Evolutionary conservation across 2,113 vertebrate species (phyloP).

Genomic region (Andinoacara biseriatus): DNA sequence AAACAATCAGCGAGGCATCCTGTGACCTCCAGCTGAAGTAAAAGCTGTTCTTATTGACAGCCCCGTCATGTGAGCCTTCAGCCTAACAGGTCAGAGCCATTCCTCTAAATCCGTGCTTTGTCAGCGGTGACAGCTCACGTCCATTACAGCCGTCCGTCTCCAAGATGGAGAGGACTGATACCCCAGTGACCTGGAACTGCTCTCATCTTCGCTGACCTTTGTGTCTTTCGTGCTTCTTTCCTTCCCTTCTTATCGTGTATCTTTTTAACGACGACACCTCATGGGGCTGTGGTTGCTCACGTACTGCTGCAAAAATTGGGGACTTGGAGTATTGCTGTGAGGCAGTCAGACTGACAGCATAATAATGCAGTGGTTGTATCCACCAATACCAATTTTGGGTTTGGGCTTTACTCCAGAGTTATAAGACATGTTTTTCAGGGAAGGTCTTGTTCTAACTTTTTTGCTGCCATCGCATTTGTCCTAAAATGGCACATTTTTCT

Average conservation of each 20-base stretch:
- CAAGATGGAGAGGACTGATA: not conserved
- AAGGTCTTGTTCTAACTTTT: not conserved
- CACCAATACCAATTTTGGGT: conserved; percentile 8
- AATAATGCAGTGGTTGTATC: not conserved
- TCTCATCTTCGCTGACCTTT: conserved; percentile 6
- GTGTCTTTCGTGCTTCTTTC: not conserved
- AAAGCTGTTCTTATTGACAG: conserved; percentile 43
- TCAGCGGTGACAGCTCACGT: conserved; percentile 23
- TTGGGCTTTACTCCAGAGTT: not conserved
- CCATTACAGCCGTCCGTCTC: conserved; percentile 38
- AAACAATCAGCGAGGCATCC: conserved; percentile 9
- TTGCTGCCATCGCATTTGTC: not conserved
- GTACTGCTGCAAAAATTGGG: not conserved
- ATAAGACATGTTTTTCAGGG: not conserved
- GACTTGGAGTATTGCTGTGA: not conserved
- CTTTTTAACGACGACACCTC: not conserved
- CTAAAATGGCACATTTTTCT: not conserved
- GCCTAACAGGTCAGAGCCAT: conserved; percentile 5
- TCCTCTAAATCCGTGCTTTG: conserved; percentile 14
- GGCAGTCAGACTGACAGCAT: conserved; percentile 1
- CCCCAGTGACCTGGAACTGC: not conserved
- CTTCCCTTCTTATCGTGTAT: not conserved
- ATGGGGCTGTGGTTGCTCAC: not conserved
- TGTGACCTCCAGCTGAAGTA: conserved; percentile 30
- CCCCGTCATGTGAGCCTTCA: conserved; percentile 17